These are phyloP conservation scores for Maniola jurtina DNA, from an alignment of 1,140 invertebrate species.

Conservation along the genomic window DNA sequence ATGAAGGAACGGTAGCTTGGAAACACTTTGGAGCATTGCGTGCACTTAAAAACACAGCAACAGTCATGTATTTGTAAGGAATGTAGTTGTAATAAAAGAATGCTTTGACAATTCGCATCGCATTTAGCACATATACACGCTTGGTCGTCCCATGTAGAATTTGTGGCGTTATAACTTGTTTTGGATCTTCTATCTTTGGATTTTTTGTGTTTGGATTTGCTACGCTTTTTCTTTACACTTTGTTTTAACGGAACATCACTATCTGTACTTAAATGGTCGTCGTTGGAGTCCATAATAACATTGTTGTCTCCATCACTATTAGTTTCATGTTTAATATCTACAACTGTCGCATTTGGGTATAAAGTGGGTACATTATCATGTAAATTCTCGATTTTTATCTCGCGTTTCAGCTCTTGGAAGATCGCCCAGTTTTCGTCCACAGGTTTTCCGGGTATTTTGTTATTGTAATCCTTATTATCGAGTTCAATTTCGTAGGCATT, in stretches of 20 bases:
- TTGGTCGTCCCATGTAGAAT: conserved; percentile 61
- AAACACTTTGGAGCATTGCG: conserved; percentile 55
- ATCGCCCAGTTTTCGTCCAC: conserved; percentile 57
- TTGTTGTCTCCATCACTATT: conserved; percentile 45
- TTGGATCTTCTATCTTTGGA: conserved; percentile 8
- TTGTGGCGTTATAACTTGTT: conserved; percentile 28
- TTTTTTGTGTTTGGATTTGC: conserved; percentile 43
- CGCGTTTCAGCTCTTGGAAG: conserved; percentile 49
- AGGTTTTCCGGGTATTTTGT: conserved; percentile 46
- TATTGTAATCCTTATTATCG: conserved; percentile 24
- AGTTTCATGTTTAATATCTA: conserved; percentile 41
- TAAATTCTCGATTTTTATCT: conserved; percentile 51
- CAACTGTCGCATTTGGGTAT: background rate
- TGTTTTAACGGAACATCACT: conserved; percentile 52
- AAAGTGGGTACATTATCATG: conserved; percentile 6
- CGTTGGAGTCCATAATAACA: conserved; percentile 16
- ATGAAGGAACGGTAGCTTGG: conserved; percentile 53
- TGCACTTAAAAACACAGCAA: conserved; percentile 64
- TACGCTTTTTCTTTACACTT: conserved; percentile 49
- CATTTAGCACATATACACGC: conserved; percentile 61
- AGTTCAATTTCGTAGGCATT: conserved; percentile 15
- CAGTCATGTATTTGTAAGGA: conserved; percentile 60
- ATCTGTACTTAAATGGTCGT: conserved; percentile 44
- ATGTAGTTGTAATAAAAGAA: conserved; percentile 58
- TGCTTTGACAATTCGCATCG: conserved; percentile 63